Conservation (phyloP, 2,888 invertebrate genomes). For the Stegana nigrithorax region DNA sequence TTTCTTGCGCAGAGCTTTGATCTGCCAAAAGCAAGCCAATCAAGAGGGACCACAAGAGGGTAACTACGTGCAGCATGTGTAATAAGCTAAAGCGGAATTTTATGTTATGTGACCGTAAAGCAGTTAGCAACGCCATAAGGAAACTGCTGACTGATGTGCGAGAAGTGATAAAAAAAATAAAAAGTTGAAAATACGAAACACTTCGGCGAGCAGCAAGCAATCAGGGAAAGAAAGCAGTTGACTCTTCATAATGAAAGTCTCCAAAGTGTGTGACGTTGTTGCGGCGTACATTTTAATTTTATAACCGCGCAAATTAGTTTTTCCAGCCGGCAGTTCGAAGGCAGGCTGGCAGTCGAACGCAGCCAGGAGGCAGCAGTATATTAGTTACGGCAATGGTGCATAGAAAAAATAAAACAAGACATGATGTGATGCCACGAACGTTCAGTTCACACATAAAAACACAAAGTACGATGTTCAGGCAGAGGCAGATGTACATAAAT, state of each 20-base stretch:
- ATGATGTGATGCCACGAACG: too few species aligned
- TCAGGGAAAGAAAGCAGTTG: conserved; percentile 27
- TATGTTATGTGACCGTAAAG: conserved; percentile 48
- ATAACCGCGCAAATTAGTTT: background rate
- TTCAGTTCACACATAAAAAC: too few species aligned
- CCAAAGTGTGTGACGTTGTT: too few species aligned
- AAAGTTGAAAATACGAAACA: background rate
- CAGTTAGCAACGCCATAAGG: conserved; percentile 40
- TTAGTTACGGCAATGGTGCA: background rate
- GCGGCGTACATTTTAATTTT: too few species aligned
- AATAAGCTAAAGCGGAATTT: conserved; percentile 28
- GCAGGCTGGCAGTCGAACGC: too few species aligned
- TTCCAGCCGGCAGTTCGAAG: background rate
- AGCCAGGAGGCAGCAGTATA: background rate
- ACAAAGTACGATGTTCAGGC: too few species aligned
- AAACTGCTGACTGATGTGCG: conserved; percentile 25
- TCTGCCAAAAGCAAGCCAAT: too few species aligned
- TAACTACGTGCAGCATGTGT: too few species aligned
- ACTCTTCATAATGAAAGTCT: too few species aligned
- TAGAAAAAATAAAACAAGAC: background rate
- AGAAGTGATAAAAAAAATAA: background rate
- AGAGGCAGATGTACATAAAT: too few species aligned
- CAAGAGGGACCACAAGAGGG: too few species aligned
- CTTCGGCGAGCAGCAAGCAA: conserved; percentile 22
- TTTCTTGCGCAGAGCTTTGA: conserved; percentile 8